Conservation (phyloP, 2,888 invertebrate genomes). For the Dynastes hyllus region DNA sequence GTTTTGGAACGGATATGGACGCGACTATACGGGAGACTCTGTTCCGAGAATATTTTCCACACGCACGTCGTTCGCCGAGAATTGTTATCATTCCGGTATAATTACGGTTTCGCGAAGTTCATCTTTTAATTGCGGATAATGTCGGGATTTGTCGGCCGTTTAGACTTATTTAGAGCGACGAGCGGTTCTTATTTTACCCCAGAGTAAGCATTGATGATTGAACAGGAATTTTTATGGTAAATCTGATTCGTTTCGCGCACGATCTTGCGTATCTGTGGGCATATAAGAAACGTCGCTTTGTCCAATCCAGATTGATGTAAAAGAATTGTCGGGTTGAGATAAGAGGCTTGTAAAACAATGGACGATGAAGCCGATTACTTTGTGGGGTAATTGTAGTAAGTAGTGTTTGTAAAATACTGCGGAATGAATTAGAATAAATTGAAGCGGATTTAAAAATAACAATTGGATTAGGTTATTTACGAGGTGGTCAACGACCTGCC, state of each 20-base stretch:
- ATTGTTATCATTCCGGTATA: constrained; percentile 61
- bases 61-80: constrained; percentile 59
- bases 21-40: neutral
- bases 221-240: constrained; percentile 53
- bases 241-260: constrained; percentile 50
- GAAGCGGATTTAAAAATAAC: too few relatives aligned
- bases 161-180: constrained; percentile 47
- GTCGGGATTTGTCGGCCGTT: constrained; percentile 43
- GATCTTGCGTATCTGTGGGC: neutral
- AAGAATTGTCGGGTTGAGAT: too few relatives aligned
- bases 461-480: too few relatives aligned
- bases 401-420: too few relatives aligned
- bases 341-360: too few relatives aligned
- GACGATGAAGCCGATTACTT: too few relatives aligned
- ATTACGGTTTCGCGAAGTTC: constrained; percentile 56
- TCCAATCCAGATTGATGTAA: too few relatives aligned
- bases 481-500: too few relatives aligned
- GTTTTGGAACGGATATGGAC: neutral
- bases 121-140: constrained; percentile 57
- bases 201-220: constrained; percentile 53
- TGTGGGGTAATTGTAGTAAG: too few relatives aligned
- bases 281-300: neutral
- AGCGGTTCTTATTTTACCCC: constrained; percentile 49
- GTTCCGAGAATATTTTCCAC: constrained; percentile 66
- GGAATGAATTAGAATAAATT: too few relatives aligned